Percentiles rank a stretch among this genome's conserved stretches.
These are phyloP conservation scores for Tetragonisca angustula DNA, from an alignment of 2,888 invertebrate species.

Conservation along the genomic window DNA sequence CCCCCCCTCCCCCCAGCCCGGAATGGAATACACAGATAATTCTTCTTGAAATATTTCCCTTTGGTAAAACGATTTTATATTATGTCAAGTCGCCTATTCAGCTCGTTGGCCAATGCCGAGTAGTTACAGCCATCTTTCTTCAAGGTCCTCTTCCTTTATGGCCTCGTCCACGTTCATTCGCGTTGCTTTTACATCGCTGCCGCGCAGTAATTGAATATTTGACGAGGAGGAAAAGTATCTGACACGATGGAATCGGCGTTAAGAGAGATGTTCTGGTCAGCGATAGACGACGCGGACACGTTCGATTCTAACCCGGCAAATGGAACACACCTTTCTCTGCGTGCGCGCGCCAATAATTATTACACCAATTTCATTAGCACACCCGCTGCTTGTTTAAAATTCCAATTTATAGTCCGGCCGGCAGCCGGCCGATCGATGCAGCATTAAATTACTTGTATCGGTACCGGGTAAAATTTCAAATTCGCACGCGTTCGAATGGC, in stretches of 20 bases:
- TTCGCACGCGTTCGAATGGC: neutral
- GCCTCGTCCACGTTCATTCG: slow-evolving; percentile 62
- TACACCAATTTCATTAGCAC: slow-evolving; percentile 56
- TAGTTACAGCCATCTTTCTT: slow-evolving; percentile 63
- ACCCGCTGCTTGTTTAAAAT: slow-evolving; percentile 58
- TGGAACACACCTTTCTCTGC: neutral
- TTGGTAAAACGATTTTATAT: slow-evolving; percentile 62
- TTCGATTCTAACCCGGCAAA: neutral
- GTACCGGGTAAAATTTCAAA: neutral
- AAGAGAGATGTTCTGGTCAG: neutral
- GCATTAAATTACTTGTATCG: slow-evolving; percentile 55
- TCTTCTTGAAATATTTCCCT: slow-evolving; percentile 55
- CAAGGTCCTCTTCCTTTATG: slow-evolving; percentile 63
- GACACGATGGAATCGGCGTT: slow-evolving; percentile 36
- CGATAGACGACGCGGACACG: no score
- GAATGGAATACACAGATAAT: slow-evolving; percentile 46
- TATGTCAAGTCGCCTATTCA: slow-evolving; percentile 64
- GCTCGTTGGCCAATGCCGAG: slow-evolving; percentile 51
- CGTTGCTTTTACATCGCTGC: slow-evolving; percentile 58
- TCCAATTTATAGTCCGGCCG: slow-evolving; percentile 44
- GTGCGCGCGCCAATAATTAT: slow-evolving; percentile 54
- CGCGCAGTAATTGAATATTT: slow-evolving; percentile 66
- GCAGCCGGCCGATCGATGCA: slow-evolving; percentile 51
- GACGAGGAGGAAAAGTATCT: slow-evolving; percentile 59
- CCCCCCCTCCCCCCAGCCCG: neutral